Conservation (phyloP, 2,888 invertebrate genomes). For the Eupithecia insigniata region DNA sequence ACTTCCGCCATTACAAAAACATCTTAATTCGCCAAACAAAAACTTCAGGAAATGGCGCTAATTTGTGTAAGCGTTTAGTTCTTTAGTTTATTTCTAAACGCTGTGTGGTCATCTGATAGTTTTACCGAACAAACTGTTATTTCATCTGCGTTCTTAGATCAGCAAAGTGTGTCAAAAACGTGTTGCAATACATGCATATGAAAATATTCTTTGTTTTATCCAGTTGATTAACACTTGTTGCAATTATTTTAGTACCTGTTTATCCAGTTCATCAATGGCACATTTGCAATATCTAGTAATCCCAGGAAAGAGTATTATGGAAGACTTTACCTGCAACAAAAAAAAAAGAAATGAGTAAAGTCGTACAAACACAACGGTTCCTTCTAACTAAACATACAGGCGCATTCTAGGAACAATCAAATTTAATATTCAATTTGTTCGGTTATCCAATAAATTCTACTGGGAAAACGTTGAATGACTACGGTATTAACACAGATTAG, state of each 20-base stretch:
- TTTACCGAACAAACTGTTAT: neutral
- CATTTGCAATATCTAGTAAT: neutral
- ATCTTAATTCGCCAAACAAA: conserved; percentile 36
- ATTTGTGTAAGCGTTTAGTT: conserved; percentile 19
- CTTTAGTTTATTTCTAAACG: conserved; percentile 19
- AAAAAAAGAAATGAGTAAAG: conserved; percentile 23
- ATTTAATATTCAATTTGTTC: conserved; percentile 49
- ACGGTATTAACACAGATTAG: conserved; percentile 30
- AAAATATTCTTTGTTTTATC: neutral
- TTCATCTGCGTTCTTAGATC: neutral
- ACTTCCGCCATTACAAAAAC: conserved; percentile 40
- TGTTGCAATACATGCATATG: neutral
- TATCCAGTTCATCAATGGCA: neutral
- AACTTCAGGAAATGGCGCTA: conserved; percentile 28
- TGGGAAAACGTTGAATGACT: conserved; percentile 54
- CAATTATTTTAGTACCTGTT: neutral
- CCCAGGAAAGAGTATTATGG: neutral
- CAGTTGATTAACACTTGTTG: no score
- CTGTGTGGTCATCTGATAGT: conserved; percentile 14
- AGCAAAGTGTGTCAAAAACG: neutral
- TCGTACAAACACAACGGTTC: conserved; percentile 24
- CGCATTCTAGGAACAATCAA: conserved; percentile 33
- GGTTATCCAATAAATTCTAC: conserved; percentile 52
- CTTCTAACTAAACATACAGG: conserved; percentile 33
- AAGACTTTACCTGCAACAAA: conserved; percentile 53